These are phyloP conservation scores for Chymomyza procnemis DNA, from an alignment of 2,888 invertebrate species.

Conservation along the genomic window DNA sequence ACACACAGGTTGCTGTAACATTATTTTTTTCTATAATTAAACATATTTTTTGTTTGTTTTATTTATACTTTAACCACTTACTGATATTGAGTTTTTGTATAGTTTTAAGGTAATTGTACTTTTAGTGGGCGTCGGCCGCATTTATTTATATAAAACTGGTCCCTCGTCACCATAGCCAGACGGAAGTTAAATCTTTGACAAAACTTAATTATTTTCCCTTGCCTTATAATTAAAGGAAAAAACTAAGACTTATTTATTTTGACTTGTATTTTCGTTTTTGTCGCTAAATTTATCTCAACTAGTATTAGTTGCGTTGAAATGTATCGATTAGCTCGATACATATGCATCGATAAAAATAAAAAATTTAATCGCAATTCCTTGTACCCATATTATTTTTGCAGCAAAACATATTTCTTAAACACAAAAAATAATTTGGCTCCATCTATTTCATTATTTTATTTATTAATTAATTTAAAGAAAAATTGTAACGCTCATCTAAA, in stretches of 20 bases:
- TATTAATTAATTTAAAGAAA: too few relatives aligned
- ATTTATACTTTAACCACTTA: background rate
- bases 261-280: conserved; percentile 22
- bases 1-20: background rate
- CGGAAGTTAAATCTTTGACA: conserved; percentile 24
- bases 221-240: conserved; percentile 20
- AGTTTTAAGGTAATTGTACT: conserved; percentile 30
- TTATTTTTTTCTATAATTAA: background rate
- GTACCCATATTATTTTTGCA: background rate
- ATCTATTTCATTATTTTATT: too few relatives aligned
- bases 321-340: conserved; percentile 35
- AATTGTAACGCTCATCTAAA: background rate
- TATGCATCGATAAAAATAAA: background rate
- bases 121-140: conserved; percentile 64
- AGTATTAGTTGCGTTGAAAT: conserved; percentile 44
- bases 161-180: conserved; percentile 38
- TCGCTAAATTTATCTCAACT: conserved; percentile 33
- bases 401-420: background rate
- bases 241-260: conserved; percentile 31
- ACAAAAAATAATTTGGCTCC: background rate
- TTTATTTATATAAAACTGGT: conserved; percentile 42
- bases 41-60: background rate
- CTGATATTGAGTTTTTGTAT: background rate
- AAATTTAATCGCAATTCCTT: background rate
- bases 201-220: conserved; percentile 19